phyloP scores from a whole-genome alignment of 1,140 invertebrate species.

The Xylocopa sonorina region DNA sequence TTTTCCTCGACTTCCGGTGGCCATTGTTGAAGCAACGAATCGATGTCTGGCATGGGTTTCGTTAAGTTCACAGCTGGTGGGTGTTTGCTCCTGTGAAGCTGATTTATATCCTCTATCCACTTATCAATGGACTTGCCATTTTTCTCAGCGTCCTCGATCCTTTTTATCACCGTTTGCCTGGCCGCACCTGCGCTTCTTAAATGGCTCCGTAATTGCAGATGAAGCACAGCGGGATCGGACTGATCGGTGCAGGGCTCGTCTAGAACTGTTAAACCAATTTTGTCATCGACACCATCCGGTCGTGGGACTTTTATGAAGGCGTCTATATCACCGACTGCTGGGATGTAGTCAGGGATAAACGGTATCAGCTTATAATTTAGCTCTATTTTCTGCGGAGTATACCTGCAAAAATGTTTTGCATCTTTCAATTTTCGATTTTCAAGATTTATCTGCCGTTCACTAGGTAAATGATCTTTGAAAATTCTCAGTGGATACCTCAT shows the following conservation, averaged over 20 bases:
- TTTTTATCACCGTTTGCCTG: slow-evolving; percentile 88
- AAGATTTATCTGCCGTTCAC: too few relatives aligned
- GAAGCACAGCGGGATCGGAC: slow-evolving; percentile 96
- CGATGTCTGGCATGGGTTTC: slow-evolving; percentile 96
- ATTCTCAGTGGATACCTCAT: too few relatives aligned
- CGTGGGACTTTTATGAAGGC: slow-evolving; percentile 96
- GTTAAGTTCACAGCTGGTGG: slow-evolving; percentile 92
- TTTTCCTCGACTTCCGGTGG: slow-evolving; percentile 92
- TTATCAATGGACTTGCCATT: slow-evolving; percentile 94
- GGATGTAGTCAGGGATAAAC: slow-evolving; percentile 98
- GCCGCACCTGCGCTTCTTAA: slow-evolving; percentile 83
- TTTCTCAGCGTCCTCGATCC: slow-evolving; percentile 92
- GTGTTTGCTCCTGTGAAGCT: slow-evolving; percentile 93
- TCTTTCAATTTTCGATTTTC: too few relatives aligned
- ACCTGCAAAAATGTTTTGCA: too few relatives aligned
- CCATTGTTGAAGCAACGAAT: slow-evolving; percentile 97
- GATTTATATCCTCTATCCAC: slow-evolving; percentile 96
- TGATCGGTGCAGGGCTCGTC: slow-evolving; percentile 98
- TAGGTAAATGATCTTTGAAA: too few relatives aligned
- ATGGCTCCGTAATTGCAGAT: slow-evolving; percentile 94
- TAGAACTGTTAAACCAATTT: slow-evolving; percentile 91
- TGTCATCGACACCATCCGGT: slow-evolving; percentile 88
- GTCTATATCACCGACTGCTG: slow-evolving; percentile 98
- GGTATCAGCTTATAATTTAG: slow-evolving; percentile 95
- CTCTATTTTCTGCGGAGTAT: slow-evolving; percentile 95